Conservation (phyloP, 1,140 invertebrate species). For the Drosophila fuyamai region DNA sequence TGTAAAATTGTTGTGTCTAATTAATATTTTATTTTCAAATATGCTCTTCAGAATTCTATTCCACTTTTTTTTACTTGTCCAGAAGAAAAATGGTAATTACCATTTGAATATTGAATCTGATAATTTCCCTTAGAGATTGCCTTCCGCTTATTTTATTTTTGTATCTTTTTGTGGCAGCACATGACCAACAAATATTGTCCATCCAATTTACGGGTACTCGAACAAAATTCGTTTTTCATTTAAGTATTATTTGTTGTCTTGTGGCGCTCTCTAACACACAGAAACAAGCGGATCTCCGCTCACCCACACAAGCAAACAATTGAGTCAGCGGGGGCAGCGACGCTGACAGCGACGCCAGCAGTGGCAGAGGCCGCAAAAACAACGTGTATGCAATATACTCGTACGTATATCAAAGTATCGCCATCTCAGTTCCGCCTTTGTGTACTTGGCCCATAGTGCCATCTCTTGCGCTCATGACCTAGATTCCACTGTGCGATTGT, state of each 20-base stretch:
- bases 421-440: slow-evolving; percentile 82
- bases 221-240: slow-evolving; percentile 39
- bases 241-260: slow-evolving; percentile 19
- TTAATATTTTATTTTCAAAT: too few relatives aligned
- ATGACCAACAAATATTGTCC: slow-evolving; percentile 10
- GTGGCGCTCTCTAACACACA: slow-evolving; percentile 19
- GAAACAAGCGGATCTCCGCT: slow-evolving; percentile 2
- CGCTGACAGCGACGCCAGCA: slow-evolving; percentile 21
- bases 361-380: slow-evolving; percentile 23
- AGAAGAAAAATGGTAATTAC: background rate
- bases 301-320: slow-evolving; percentile 31
- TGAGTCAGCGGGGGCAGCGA: slow-evolving; percentile 50
- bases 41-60: too few relatives aligned
- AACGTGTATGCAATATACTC: slow-evolving; percentile 58
- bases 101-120: background rate
- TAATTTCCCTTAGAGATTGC: background rate
- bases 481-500: slow-evolving; percentile 71
- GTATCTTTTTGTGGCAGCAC: background rate
- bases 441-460: slow-evolving; percentile 78
- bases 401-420: slow-evolving; percentile 66
- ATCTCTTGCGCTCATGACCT: slow-evolving; percentile 85
- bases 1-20: too few relatives aligned
- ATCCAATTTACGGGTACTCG: slow-evolving; percentile 18
- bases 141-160: slow-evolving; percentile 14
- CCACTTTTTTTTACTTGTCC: background rate